phyloP scores from a whole-genome alignment of 2,888 invertebrate species.

The Drosophila percnosoma region DNA sequence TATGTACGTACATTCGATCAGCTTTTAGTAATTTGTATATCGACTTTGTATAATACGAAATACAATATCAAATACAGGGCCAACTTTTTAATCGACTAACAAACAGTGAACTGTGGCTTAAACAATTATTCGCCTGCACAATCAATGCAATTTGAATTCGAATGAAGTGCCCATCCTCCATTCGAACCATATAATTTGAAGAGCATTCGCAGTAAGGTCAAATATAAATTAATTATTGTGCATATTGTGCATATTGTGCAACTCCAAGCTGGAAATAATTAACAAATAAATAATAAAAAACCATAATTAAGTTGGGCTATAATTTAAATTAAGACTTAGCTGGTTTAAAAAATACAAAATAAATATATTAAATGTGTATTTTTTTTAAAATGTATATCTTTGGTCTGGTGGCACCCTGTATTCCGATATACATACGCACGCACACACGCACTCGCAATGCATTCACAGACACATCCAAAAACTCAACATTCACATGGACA shows the following conservation, averaged over 20 bases:
- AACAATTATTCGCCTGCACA: not conserved
- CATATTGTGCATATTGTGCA: too few relatives aligned
- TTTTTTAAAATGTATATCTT: not conserved
- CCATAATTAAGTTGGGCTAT: not conserved
- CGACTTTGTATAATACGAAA: conserved; percentile 22
- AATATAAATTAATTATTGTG: too few relatives aligned
- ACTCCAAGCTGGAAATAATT: not conserved
- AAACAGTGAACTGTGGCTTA: not conserved
- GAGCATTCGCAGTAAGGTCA: too few relatives aligned
- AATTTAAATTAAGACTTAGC: not conserved
- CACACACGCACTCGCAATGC: conserved; percentile 37
- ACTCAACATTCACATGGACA: conserved; percentile 33
- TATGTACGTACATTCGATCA: conserved; percentile 67
- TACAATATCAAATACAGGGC: conserved; percentile 44
- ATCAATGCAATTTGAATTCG: not conserved
- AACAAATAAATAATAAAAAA: not conserved
- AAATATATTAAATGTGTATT: not conserved
- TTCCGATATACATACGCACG: not conserved
- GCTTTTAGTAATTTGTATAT: conserved; percentile 53
- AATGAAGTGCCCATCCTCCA: not conserved
- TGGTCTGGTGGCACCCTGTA: conserved; percentile 37
- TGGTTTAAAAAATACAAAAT: not conserved
- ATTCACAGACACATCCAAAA: conserved; percentile 37
- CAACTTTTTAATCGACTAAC: not conserved
- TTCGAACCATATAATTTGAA: too few relatives aligned